Evolutionary conservation across 1,140 invertebrate genomes (phyloP).

Genomic region (Acromyrmex charruanus): DNA sequence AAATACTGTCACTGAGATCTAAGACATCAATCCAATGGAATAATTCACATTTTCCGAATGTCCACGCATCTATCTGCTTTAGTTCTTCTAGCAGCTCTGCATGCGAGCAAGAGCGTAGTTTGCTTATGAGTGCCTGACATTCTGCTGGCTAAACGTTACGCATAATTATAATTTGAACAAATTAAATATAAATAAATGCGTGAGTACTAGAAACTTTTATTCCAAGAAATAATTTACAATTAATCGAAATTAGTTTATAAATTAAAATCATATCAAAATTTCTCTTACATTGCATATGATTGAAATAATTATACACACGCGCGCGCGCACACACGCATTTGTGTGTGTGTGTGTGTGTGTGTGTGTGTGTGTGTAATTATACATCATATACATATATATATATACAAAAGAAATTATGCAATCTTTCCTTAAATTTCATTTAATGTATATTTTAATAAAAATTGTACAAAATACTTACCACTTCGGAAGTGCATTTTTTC

Average conservation of each 20-base stretch:
- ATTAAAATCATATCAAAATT: not conserved
- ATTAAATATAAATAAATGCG: constrained; percentile 31
- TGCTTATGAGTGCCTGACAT: constrained; percentile 93
- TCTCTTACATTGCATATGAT: not conserved
- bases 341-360: no score
- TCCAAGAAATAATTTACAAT: not conserved
- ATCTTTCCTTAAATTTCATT: not conserved
- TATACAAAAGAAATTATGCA: not conserved
- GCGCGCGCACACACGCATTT: no score
- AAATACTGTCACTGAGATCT: constrained; percentile 93
- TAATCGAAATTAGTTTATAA: not conserved
- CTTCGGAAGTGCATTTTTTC: constrained; percentile 95
- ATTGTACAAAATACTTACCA: constrained; percentile 87
- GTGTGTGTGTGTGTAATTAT: no score
- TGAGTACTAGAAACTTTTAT: not conserved
- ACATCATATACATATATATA: no score
- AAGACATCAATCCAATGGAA: constrained; percentile 96
- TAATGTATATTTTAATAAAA: constrained; percentile 14
- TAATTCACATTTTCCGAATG: constrained; percentile 96
- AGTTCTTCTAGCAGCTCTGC: constrained; percentile 91
- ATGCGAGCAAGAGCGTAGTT: constrained; percentile 90
- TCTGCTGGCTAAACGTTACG: constrained; percentile 90
- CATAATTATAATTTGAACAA: not conserved
- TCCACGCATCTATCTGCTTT: constrained; percentile 93
- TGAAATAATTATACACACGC: not conserved